Conservation (phyloP, 2,113 vertebrate genomes). For the Eulacestoma nigropectus region DNA sequence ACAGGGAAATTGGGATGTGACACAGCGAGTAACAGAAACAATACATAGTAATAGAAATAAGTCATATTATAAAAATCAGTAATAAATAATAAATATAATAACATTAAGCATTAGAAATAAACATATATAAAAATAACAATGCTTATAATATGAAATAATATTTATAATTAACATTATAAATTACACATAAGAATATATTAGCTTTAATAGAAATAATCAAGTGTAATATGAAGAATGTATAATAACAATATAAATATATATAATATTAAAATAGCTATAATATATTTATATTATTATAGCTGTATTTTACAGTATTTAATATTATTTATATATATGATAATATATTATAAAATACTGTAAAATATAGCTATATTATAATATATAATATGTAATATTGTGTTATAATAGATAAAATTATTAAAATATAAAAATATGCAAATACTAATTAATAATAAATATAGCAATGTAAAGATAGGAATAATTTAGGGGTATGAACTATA, state of each 20-base stretch:
- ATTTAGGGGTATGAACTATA: too few species aligned
- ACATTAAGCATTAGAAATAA: background rate
- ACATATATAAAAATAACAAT: background rate
- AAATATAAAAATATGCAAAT: background rate
- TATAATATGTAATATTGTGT: background rate
- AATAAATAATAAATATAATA: background rate
- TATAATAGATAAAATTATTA: background rate
- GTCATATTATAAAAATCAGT: background rate
- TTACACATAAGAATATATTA: too few species aligned
- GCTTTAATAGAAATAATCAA: background rate
- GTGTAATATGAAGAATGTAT: background rate
- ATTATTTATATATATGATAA: too few species aligned
- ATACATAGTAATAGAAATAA: background rate
- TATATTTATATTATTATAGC: too few species aligned
- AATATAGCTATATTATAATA: background rate
- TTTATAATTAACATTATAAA: background rate
- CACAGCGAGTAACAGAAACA: background rate
- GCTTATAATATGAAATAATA: background rate
- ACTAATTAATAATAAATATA: background rate
- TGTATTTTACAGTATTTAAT: too few species aligned
- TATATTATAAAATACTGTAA: background rate
- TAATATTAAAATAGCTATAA: too few species aligned
- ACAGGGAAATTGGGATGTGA: background rate
- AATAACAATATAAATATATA: background rate
- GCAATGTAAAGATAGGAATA: background rate